Percentiles rank a stretch among this genome's conserved stretches.
phyloP scores from a whole-genome alignment of 1,140 invertebrate genomes.

The Drosophila ogumai region DNA sequence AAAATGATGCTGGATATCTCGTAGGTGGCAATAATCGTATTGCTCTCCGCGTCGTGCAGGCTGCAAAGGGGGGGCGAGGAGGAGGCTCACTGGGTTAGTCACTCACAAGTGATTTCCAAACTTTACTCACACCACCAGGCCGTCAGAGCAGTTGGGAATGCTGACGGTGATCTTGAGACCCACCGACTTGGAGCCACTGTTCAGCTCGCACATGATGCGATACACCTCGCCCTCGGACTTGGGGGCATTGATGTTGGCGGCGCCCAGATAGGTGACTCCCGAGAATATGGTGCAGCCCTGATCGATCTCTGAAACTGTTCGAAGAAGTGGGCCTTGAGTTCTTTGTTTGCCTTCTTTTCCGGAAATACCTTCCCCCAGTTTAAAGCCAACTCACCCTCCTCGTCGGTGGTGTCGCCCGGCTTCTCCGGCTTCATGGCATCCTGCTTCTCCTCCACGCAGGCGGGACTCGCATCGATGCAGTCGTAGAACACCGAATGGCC shows the following conservation, averaged over 20 bases:
- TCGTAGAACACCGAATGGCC: conserved; percentile 86
- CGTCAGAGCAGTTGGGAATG: conserved; percentile 95
- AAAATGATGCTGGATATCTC: conserved; percentile 97
- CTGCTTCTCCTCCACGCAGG: conserved; percentile 88
- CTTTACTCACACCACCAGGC: conserved; percentile 90
- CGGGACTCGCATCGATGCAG: conserved; percentile 85
- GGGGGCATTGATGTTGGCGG: conserved; percentile 96
- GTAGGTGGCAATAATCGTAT: conserved; percentile 94
- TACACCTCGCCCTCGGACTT: conserved; percentile 98
- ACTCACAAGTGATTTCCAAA: neutral
- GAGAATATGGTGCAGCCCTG: conserved; percentile 96
- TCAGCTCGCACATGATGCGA: conserved; percentile 96
- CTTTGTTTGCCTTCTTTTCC: neutral
- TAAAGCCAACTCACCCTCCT: conserved; percentile 86
- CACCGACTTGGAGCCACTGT: conserved; percentile 87
- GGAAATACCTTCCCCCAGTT: neutral
- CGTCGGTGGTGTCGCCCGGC: conserved; percentile 87
- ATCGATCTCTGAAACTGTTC: conserved; percentile 89
- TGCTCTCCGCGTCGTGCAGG: conserved; percentile 93
- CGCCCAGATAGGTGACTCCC: conserved; percentile 97
- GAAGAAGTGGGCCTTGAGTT: conserved; percentile 17
- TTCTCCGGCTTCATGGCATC: conserved; percentile 90
- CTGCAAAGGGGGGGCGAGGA: conserved; percentile 85
- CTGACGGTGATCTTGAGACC: conserved; percentile 95
- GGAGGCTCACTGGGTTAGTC: neutral